Evolutionary conservation across 2,113 vertebrate species (phyloP).

Genomic region (Camarhynchus parvulus): DNA sequence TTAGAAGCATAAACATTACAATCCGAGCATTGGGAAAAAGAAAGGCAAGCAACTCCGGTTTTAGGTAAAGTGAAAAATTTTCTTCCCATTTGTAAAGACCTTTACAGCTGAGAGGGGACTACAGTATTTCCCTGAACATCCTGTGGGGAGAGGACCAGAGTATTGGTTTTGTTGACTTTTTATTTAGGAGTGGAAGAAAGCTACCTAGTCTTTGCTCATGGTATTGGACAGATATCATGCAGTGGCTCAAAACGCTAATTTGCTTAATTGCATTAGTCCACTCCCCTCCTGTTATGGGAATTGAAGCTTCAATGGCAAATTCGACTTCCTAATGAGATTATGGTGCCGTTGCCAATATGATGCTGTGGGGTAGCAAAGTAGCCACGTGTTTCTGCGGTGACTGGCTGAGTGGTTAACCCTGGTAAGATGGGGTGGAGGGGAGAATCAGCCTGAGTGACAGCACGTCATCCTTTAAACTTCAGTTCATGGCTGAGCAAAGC

Average conservation of each 20-base stretch:
- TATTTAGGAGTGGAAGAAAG: background rate
- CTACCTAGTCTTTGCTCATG: background rate
- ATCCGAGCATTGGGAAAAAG: background rate
- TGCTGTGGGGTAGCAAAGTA: background rate
- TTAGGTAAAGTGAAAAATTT: background rate
- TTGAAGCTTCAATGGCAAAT: constrained; percentile 58
- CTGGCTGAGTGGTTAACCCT: constrained; percentile 22
- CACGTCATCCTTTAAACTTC: constrained; percentile 4
- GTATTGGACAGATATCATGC: background rate
- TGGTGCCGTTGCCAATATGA: background rate
- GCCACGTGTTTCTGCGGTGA: constrained; percentile 43
- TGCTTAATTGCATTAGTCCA: constrained; percentile 60
- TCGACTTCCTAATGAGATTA: constrained; percentile 53
- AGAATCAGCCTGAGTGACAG: constrained; percentile 23
- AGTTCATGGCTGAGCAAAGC: constrained; percentile 41
- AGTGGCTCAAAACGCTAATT: constrained; percentile 4
- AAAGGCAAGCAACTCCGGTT: background rate
- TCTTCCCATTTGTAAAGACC: background rate
- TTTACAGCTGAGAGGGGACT: background rate
- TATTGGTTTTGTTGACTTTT: background rate
- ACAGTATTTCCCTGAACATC: background rate
- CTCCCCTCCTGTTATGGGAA: constrained; percentile 31
- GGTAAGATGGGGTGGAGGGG: background rate
- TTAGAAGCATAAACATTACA: background rate
- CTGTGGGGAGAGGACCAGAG: background rate